Evolutionary conservation across 1,140 invertebrate genomes (phyloP), one percentile per base, ranked within the genome.

Genomic region (Laupala kohalensis): DNA sequence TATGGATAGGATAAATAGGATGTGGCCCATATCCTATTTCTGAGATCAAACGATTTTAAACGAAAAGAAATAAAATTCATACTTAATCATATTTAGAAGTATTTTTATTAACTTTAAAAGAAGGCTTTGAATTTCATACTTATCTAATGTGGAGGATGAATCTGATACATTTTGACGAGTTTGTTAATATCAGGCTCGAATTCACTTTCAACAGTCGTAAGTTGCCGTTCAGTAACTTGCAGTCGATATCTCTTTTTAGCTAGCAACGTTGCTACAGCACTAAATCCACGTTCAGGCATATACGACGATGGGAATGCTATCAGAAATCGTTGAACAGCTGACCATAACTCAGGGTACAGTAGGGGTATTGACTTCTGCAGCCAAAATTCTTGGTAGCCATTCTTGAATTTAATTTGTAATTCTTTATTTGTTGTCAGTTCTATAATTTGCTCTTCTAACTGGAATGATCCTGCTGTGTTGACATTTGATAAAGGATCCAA

Each of bases 301-400:
- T 65, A 65, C 6, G 64, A 65, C 6, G 64, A 65, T 23, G 64
- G n/a, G 64, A 65, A 65, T 23, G n/a, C n/a, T 23, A 25, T 23
- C 5, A 23, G n/a, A 65, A 65, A n/a, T 25, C 25, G 64, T n/a
- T 65, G 64, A 23, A 65, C 64, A 23, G n/a, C n/a, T n/a, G 64
- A n/a, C 64, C 64, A 65, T 25, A 6, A 65, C n/a, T 5, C 64
- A 65, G 64, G n/a, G 64, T 65, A 65, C n/a, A 65, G n/a, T 23
- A 6, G 25, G 5, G 64, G n/a, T 6, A 65, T 65, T 65, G 64
- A 65, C 25, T 65, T 65, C n/a, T 65, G 64, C 6, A 65, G 64
- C 64, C 64, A 65, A 25, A 65, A 6, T 65, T 65, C 64, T 65
- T 65, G 64, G 6, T 65, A 65, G 25, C 64, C 64, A 65, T 65